These are phyloP conservation scores for Leucophora obtusa DNA, from an alignment of 2,888 invertebrate genomes.

Conservation along the genomic window DNA sequence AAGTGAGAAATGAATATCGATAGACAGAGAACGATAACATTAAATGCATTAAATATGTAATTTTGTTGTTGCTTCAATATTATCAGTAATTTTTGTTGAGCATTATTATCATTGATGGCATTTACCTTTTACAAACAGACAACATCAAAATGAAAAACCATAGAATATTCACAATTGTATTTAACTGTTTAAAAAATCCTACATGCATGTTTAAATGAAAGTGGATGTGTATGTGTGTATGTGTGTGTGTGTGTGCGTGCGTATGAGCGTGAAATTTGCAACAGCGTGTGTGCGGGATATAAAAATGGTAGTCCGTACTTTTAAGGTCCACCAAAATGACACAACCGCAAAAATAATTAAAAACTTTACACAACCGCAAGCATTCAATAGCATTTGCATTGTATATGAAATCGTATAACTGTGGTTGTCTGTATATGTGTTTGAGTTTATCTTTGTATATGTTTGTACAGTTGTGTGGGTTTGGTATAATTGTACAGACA, in stretches of 20 bases:
- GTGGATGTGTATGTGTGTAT: too few relatives aligned
- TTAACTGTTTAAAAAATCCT: not conserved
- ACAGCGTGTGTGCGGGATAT: not conserved
- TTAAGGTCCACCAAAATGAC: slow-evolving; percentile 49
- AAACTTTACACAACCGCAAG: slow-evolving; percentile 56
- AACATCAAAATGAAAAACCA: slow-evolving; percentile 27
- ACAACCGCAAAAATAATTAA: slow-evolving; percentile 63
- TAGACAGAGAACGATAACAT: not conserved
- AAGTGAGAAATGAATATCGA: not conserved
- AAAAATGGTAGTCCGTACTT: slow-evolving; percentile 6
- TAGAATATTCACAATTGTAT: slow-evolving; percentile 17
- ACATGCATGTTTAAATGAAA: not conserved
- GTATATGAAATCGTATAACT: not conserved
- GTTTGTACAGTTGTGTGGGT: slow-evolving; percentile 14
- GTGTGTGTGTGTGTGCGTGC: not conserved
- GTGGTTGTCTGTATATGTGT: not conserved
- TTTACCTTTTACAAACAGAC: slow-evolving; percentile 38
- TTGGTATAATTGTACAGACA: slow-evolving; percentile 26
- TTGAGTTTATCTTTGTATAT: not conserved
- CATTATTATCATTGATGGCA: slow-evolving; percentile 50
- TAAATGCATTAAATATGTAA: slow-evolving; percentile 13
- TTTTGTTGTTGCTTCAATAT: not conserved
- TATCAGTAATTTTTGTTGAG: slow-evolving; percentile 35
- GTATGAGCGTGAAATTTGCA: not conserved
- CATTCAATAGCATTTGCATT: slow-evolving; percentile 54